Percentiles rank a stretch among this genome's conserved stretches.
These are phyloP conservation scores for Chrysomela aeneicollis DNA, from an alignment of 2,888 invertebrate genomes.

Conservation along the genomic window DNA sequence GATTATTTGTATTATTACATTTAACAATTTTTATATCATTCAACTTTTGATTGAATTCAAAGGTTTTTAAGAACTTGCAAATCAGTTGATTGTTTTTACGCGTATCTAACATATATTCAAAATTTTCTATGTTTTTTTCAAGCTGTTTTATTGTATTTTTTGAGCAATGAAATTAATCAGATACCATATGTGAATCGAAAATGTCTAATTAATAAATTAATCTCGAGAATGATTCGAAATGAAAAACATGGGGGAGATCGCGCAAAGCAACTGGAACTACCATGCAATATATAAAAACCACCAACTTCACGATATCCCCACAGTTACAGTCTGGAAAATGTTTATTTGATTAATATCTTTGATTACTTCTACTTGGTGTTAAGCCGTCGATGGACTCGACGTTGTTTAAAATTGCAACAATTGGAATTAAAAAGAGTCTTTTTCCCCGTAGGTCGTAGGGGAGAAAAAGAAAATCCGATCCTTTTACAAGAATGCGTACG, in stretches of 20 bases:
- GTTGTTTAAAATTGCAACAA: constrained; percentile 26
- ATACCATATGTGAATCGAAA: neutral
- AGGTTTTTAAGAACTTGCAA: constrained; percentile 41
- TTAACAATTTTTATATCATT: neutral
- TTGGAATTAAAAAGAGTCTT: neutral
- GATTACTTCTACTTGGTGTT: constrained; percentile 44
- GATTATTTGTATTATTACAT: too few relatives aligned
- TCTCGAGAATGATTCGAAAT: neutral
- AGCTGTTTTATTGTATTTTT: constrained; percentile 1
- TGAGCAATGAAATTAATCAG: neutral
- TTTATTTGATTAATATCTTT: constrained; percentile 26
- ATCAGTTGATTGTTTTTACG: constrained; percentile 51
- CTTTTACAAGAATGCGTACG: neutral
- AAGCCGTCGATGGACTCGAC: constrained; percentile 34
- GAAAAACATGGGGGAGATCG: too few relatives aligned
- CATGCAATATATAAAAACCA: too few relatives aligned
- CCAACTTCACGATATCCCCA: too few relatives aligned
- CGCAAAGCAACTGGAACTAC: too few relatives aligned
- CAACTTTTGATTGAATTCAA: constrained; percentile 16
- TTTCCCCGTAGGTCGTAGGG: too few relatives aligned
- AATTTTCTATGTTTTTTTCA: neutral
- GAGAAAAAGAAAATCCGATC: neutral
- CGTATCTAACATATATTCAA: constrained; percentile 38
- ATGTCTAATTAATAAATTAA: too few relatives aligned
- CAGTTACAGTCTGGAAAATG: neutral